Percentiles rank a stretch among this genome's conserved stretches.
phyloP scores from a whole-genome alignment of 2,888 invertebrate species.

The Lysandra bellargus region DNA sequence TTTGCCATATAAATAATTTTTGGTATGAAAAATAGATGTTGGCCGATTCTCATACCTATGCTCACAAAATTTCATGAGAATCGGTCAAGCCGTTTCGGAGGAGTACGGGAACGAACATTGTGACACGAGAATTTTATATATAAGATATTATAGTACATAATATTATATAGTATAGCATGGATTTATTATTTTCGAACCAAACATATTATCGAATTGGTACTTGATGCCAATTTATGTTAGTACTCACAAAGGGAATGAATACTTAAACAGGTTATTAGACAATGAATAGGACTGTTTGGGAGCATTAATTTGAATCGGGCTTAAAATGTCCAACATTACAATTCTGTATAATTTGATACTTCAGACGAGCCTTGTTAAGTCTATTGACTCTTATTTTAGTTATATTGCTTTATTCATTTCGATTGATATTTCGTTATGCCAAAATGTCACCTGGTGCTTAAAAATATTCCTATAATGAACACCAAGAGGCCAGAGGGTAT shows the following conservation, averaged over 20 bases:
- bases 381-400: neutral
- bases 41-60: too few species aligned
- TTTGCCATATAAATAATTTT: too few species aligned
- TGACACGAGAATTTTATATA: too few species aligned
- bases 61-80: too few species aligned
- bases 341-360: conserved; percentile 8
- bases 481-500: too few species aligned
- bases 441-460: neutral
- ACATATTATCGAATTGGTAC: neutral
- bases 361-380: neutral
- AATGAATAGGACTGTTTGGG: neutral
- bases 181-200: too few species aligned
- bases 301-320: neutral
- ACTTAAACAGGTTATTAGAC: neutral
- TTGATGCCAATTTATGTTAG: neutral
- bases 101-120: too few species aligned
- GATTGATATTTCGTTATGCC: neutral
- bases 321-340: neutral
- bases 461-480: neutral
- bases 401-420: neutral
- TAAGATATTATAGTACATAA: too few species aligned
- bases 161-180: too few species aligned
- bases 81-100: too few species aligned
- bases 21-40: too few species aligned
- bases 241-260: neutral